These are phyloP conservation scores for Neotoma lepida DNA, from an alignment of 2,113 vertebrate genomes.

Conservation along the genomic window DNA sequence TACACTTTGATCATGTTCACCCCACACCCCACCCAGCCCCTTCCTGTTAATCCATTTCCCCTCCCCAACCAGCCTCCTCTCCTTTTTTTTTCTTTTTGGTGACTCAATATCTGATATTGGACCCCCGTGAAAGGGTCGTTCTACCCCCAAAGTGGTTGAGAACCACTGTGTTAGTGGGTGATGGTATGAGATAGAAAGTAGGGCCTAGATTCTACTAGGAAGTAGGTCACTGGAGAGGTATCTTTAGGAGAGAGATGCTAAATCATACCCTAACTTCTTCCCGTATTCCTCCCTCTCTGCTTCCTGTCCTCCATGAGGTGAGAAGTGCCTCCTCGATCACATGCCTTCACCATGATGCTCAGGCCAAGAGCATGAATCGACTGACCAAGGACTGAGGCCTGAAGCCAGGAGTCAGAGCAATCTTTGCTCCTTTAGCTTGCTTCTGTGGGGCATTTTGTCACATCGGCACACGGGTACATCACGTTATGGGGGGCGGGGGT, in stretches of 20 bases:
- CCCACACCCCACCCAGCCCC: no score
- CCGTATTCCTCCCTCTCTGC: background rate
- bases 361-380: background rate
- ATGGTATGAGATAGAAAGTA: background rate
- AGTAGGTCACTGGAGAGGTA: background rate
- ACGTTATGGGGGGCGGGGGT: no score
- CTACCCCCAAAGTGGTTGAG: no score
- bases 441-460: background rate
- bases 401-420: background rate
- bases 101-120: background rate
- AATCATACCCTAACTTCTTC: background rate
- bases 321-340: background rate
- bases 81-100: background rate
- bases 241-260: background rate
- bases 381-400: background rate
- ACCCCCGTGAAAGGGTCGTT: no score
- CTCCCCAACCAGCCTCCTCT: background rate
- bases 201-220: background rate
- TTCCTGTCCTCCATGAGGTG: background rate
- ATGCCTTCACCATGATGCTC: background rate
- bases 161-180: background rate
- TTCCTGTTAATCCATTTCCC: background rate
- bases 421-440: background rate
- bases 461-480: background rate
- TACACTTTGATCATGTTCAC: background rate